Evolutionary conservation across 1,140 invertebrate genomes (phyloP).

Genomic region (Drosophila malerkotliana): DNA sequence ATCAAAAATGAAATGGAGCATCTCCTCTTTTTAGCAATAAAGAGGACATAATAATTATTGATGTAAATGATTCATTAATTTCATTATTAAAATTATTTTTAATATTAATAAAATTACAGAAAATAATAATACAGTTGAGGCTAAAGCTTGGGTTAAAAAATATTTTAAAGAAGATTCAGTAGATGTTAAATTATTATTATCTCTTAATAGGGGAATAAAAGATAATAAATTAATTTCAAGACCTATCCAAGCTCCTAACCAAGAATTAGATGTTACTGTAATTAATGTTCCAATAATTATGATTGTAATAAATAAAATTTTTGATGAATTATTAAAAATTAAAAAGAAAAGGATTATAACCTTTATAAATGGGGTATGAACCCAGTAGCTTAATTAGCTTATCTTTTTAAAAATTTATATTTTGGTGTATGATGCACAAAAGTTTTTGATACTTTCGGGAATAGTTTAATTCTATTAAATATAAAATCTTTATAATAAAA

Average conservation of each 20-base stretch:
- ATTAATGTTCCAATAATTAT: conserved; percentile 84
- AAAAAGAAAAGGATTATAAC: conserved; percentile 84
- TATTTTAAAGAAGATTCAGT: conserved; percentile 85
- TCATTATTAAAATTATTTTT: conserved; percentile 69
- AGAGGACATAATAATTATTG: conserved; percentile 60
- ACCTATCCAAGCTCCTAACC: conserved; percentile 85
- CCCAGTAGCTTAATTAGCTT: conserved; percentile 85
- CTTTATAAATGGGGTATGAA: conserved; percentile 85
- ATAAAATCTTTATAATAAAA: conserved; percentile 53
- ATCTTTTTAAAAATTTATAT: conserved; percentile 83
- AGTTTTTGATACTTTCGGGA: conserved; percentile 85
- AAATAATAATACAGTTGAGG: conserved; percentile 84
- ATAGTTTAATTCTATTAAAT: conserved; percentile 85
- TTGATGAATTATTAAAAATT: conserved; percentile 83
- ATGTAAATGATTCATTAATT: conserved; percentile 44
- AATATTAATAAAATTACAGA: conserved; percentile 81
- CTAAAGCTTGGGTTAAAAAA: conserved; percentile 84
- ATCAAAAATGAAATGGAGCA: conserved; percentile 85
- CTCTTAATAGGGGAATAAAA: conserved; percentile 85
- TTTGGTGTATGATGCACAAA: conserved; percentile 85
- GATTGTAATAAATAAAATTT: conserved; percentile 84
- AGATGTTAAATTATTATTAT: conserved; percentile 83
- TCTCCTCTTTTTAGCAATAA: conserved; percentile 84
- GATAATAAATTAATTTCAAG: conserved; percentile 86
- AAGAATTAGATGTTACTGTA: conserved; percentile 84